Conservation (phyloP, 23 tunicate species). For the Oikopleura dioica region DNA sequence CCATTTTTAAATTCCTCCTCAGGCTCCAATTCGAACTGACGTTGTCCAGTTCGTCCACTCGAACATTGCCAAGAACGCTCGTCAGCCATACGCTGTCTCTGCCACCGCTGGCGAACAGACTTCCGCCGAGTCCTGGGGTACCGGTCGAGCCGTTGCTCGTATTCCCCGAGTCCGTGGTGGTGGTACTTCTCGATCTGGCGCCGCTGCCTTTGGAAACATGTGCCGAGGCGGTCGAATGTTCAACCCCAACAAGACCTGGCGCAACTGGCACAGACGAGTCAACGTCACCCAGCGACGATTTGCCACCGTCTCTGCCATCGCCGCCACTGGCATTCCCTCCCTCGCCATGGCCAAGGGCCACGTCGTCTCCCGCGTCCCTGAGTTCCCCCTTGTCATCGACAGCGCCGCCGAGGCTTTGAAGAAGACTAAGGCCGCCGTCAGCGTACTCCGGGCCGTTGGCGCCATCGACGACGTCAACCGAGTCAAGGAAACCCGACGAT, state of each 20-base stretch:
- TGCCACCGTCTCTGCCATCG: constrained; percentile 77
- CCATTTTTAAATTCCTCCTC: too few relatives aligned
- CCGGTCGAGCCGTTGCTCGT: constrained; percentile 99
- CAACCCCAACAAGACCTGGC: constrained; percentile 74
- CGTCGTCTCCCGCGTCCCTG: constrained; percentile 57
- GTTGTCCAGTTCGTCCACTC: constrained; percentile 70
- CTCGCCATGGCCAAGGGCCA: constrained; percentile 93
- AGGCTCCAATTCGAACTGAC: constrained; percentile 92
- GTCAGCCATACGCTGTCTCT: constrained; percentile 95
- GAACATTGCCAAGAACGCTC: constrained; percentile 50
- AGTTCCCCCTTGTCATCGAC: constrained; percentile 69
- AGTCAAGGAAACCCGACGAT: constrained; percentile 39
- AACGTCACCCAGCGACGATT: constrained; percentile 69
- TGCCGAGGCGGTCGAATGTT: constrained; percentile 98
- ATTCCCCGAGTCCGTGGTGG: constrained; percentile 98
- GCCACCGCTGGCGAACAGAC: constrained; percentile 90
- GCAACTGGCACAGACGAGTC: constrained; percentile 66
- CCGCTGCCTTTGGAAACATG: constrained; percentile 98
- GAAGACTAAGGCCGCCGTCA: constrained; percentile 84
- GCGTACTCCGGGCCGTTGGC: constrained; percentile 30
- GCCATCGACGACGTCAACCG: constrained; percentile 66
- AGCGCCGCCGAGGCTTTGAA: constrained; percentile 45
- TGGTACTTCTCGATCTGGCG: constrained; percentile 93
- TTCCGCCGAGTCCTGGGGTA: constrained; percentile 96
- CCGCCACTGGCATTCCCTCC: constrained; percentile 87